Percentiles rank a stretch among this genome's conserved stretches.
phyloP scores from a whole-genome alignment of 2,888 invertebrate genomes.

The Epistrophe eligans region DNA sequence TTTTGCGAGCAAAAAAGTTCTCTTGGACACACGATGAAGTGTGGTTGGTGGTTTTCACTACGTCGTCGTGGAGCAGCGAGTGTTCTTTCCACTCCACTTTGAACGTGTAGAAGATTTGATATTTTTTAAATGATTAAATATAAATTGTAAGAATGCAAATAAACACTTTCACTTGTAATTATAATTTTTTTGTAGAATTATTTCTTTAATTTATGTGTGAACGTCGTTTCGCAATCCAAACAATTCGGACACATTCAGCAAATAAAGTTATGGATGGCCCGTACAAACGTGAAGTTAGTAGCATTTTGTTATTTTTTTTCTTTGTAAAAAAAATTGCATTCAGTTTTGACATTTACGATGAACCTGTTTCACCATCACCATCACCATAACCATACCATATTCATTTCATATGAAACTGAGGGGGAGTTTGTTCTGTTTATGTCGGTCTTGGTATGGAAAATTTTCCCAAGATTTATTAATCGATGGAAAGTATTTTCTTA shows the following conservation, averaged over 20 bases:
- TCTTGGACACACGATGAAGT: slow-evolving; percentile 71
- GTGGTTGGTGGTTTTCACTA: slow-evolving; percentile 75
- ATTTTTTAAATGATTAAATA: slow-evolving; percentile 30
- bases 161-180: slow-evolving; percentile 73
- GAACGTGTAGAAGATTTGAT: slow-evolving; percentile 38
- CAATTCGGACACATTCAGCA: slow-evolving; percentile 76
- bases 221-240: slow-evolving; percentile 77
- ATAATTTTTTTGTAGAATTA: slow-evolving; percentile 65
- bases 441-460: not conserved
- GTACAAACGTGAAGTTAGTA: slow-evolving; percentile 65
- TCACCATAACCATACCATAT: too few relatives aligned
- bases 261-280: slow-evolving; percentile 59
- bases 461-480: not conserved
- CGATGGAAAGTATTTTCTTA: not conserved
- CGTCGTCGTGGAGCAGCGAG: slow-evolving; percentile 62
- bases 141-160: slow-evolving; percentile 52
- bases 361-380: slow-evolving; percentile 51
- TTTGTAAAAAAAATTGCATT: slow-evolving; percentile 54
- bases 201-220: slow-evolving; percentile 75
- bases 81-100: slow-evolving; percentile 48
- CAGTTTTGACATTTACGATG: slow-evolving; percentile 71
- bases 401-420: not conserved
- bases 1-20: slow-evolving; percentile 70
- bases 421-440: slow-evolving; percentile 41
- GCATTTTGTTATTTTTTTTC: slow-evolving; percentile 24